phyloP scores from a whole-genome alignment of 2,888 invertebrate species.

The Syritta pipiens region DNA sequence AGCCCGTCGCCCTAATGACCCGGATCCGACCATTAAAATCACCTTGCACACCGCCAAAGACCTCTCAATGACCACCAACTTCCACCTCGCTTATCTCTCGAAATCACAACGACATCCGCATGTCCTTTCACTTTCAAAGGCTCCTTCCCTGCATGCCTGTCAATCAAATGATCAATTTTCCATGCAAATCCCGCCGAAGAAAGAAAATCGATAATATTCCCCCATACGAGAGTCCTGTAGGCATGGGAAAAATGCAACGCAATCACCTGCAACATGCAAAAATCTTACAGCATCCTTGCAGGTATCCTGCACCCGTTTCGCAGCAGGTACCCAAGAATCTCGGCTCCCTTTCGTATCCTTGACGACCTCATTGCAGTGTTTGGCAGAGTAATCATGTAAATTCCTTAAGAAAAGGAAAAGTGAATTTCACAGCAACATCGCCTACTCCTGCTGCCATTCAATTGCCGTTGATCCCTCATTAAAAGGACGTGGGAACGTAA shows the following conservation, averaged over 20 bases:
- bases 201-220: slow-evolving; percentile 37
- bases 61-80: too few relatives aligned
- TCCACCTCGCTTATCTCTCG: too few relatives aligned
- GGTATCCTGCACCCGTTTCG: slow-evolving; percentile 40
- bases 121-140: not conserved
- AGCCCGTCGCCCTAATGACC: too few relatives aligned
- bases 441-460: slow-evolving; percentile 39
- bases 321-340: slow-evolving; percentile 64
- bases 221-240: slow-evolving; percentile 1
- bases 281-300: slow-evolving; percentile 41
- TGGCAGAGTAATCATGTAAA: slow-evolving; percentile 68
- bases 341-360: slow-evolving; percentile 23
- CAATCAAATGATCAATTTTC: slow-evolving; percentile 67
- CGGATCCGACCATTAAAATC: too few relatives aligned
- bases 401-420: slow-evolving; percentile 55
- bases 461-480: slow-evolving; percentile 66
- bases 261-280: slow-evolving; percentile 67
- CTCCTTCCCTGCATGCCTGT: slow-evolving; percentile 49
- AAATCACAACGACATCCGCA: too few relatives aligned
- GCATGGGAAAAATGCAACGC: slow-evolving; percentile 59
- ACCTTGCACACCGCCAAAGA: too few relatives aligned
- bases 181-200: slow-evolving; percentile 68
- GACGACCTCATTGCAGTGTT: slow-evolving; percentile 42
- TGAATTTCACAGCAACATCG: slow-evolving; percentile 46
- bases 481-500: slow-evolving; percentile 70